Evolutionary conservation across 1,140 invertebrate species (phyloP), one percentile per base, ranked within the genome.

Genomic region (Caenorhabditis tropicalis): DNA sequence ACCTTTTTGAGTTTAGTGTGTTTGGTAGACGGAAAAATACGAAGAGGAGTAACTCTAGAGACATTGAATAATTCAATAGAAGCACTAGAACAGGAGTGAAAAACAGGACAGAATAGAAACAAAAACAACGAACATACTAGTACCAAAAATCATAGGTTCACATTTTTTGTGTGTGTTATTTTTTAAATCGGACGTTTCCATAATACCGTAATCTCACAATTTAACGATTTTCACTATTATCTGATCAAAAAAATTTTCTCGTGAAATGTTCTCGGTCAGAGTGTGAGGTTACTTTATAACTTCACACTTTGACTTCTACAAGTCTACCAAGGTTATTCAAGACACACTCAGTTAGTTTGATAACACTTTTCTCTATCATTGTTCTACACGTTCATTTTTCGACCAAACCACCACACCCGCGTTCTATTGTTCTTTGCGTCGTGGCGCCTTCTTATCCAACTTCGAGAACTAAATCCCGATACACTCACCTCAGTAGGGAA

Each of bases 401-500:
- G 4, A 12, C 29, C 16, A 27, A 6, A 19, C 58, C 58, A n/a
- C 16, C 58, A 29, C 36, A 27, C n/a, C 43, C 36, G 43, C 43
- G 43, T 39, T 24, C 65, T 31, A 74, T 74, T 74, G 65, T 74
- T 74, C 65, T 74, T 74, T n/a, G 24, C 36, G 10, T 15, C n/a
- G 36, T 29, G 16, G 10, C 65, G 19, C 7, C 65, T 31, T 21
- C 65, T 43, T 74, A 39, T 74, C 65, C 58, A 36, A 65, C 12
- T 74, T 43, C 65, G 21, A 74, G 21, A 74, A 74, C 65, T 24
- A 74, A 74, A 74, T 74, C 65, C 65, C 65, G 65, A 74, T 74
- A 74, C 33, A 74, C 36, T 74, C 65, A 74, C 65, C 65, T 74
- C 21, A 74, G n/a, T n/a, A 9, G 19, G 31, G 58, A 36, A 36